Conservation (phyloP, 2,113 vertebrate species). For the Platysternon megacephalum region DNA sequence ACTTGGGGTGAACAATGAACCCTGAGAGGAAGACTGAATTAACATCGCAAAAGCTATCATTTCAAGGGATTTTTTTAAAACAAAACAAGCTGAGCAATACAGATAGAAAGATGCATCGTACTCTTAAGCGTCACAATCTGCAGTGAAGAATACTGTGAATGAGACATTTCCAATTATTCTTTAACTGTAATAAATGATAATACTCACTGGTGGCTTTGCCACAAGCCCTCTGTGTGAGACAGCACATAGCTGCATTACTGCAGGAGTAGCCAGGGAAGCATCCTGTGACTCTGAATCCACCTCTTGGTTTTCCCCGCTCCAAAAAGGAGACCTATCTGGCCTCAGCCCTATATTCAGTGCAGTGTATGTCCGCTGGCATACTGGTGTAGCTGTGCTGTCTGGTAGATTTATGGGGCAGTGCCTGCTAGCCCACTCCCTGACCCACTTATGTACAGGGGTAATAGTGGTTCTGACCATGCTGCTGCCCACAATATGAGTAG, state of each 20-base stretch:
- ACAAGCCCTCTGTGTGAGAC: accelerated
- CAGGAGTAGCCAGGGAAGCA: not conserved
- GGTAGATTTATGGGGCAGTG: not conserved
- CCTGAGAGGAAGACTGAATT: slow-evolving; percentile 2
- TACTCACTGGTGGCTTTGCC: accelerated
- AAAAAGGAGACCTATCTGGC: not conserved
- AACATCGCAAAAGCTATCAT: not conserved
- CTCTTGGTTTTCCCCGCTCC: not conserved
- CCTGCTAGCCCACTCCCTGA: not conserved
- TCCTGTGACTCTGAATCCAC: accelerated
- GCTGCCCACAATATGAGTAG: not conserved
- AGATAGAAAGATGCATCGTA: not conserved
- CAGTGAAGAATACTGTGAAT: not conserved
- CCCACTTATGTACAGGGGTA: not conserved
- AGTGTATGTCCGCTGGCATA: not conserved
- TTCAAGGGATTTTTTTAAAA: not conserved
- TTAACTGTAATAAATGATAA: not conserved
- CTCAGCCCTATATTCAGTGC: accelerated
- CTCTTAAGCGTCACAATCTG: not conserved
- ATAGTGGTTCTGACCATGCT: not conserved
- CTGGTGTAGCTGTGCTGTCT: not conserved
- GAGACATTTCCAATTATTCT: not conserved
- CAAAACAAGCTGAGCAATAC: not conserved
- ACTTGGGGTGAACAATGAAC: not conserved
- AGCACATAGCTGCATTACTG: not conserved